Conservation (phyloP, 2,888 invertebrate genomes). For the Adineta ricciae region DNA sequence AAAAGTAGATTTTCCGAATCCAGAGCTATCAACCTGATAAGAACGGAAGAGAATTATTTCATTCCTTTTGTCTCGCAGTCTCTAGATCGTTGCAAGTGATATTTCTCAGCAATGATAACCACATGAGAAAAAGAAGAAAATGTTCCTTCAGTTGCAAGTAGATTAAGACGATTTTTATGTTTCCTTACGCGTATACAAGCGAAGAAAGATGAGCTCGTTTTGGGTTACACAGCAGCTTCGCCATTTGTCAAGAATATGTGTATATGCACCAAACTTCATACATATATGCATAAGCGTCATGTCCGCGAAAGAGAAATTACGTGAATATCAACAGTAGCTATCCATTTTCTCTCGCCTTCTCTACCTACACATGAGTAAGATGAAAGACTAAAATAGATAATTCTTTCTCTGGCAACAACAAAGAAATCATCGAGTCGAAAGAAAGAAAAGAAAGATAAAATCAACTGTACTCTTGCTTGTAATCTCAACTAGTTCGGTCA, state of each 20-base stretch:
- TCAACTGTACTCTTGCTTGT: not conserved
- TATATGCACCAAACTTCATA: not conserved
- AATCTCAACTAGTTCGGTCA: not conserved
- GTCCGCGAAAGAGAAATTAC: not conserved
- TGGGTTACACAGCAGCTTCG: not conserved
- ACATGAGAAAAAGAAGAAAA: not conserved
- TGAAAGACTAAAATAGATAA: not conserved
- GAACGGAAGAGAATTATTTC: not conserved
- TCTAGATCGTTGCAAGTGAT: not conserved
- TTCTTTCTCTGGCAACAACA: not conserved
- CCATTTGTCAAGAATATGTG: not conserved
- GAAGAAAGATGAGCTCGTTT: not conserved
- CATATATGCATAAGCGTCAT: not conserved
- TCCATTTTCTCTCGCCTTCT: not conserved
- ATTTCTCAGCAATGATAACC: not conserved
- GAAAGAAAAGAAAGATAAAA: not conserved
- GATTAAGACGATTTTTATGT: not conserved
- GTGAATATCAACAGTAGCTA: not conserved
- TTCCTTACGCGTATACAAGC: not conserved
- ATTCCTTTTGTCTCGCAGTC: not conserved
- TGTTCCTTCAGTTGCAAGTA: not conserved
- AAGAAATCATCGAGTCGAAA: not conserved
- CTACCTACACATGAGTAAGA: not conserved
- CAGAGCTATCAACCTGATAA: not conserved
- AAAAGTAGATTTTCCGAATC: no score